A percentile compares a stretch with the other conserved stretches of the same genome.
Evolutionary conservation across 1,140 invertebrate species (phyloP).

Genomic region (Anastatus disparis): DNA sequence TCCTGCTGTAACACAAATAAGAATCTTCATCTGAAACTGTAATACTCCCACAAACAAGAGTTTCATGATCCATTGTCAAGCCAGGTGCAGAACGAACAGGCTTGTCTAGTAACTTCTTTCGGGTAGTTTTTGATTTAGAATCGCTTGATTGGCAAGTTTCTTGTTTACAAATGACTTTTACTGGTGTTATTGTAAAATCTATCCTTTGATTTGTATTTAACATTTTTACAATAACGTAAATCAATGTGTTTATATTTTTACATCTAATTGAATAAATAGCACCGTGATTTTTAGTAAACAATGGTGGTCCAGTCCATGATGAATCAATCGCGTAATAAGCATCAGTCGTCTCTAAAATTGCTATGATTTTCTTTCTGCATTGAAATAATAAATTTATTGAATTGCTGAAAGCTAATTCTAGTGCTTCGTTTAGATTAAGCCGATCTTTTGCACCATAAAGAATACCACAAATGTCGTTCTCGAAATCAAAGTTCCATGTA

Average conservation of each 20-base stretch:
- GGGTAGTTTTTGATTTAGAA: conserved; percentile 10
- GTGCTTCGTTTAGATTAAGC: conserved; percentile 34
- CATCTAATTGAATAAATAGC: conserved; percentile 60
- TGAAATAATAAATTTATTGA: conserved; percentile 35
- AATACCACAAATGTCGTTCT: conserved; percentile 47
- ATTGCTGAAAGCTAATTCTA: neutral
- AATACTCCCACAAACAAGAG: conserved; percentile 43
- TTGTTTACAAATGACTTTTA: conserved; percentile 50
- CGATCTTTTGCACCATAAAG: conserved; percentile 50
- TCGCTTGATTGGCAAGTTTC: conserved; percentile 33
- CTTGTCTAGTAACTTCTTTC: conserved; percentile 44
- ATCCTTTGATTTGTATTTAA: conserved; percentile 58
- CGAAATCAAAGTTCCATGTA: conserved; percentile 57
- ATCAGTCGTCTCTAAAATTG: conserved; percentile 43
- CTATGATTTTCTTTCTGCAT: conserved; percentile 53
- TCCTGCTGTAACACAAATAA: conserved; percentile 48
- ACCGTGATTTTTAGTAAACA: conserved; percentile 54
- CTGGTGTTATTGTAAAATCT: conserved; percentile 52
- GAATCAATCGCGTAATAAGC: conserved; percentile 58
- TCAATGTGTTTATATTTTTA: conserved; percentile 48
- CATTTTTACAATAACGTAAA: conserved; percentile 58
- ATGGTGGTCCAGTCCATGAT: conserved; percentile 57
- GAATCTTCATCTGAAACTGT: conserved; percentile 45
- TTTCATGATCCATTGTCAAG: conserved; percentile 1
- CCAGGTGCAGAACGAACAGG: conserved; percentile 45